Base-by-base conservation (phyloP, 2,888 invertebrate genomes). In the Acronicta psi region DNA sequence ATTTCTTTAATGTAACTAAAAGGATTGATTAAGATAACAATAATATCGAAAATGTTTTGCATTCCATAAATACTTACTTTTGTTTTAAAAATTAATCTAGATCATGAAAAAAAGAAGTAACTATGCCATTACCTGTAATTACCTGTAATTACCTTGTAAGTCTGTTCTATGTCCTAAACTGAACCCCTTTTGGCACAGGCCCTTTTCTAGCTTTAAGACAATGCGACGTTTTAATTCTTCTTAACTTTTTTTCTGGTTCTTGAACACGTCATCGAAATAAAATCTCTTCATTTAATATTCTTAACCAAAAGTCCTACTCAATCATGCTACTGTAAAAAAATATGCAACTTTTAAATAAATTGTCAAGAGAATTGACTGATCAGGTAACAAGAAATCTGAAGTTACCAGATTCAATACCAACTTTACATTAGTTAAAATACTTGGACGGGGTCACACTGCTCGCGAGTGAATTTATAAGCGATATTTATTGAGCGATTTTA, bases 341-440 rank as follows among this genome's bases (percentile, higher is more conserved):
- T 34, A 51, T 44, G 25, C 11, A 13, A 11, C 11, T 51, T 63
- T 51, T 38, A 59, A 54, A 59, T 52, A 59, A 71, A 54, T 44
- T 57, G 56, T 56, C 58, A 71, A 17, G 37, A 45, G 18, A 13
- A 55, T 41, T 60, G 59, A 51, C 52, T 59, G 63, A 54, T 58
- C 51, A 43, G 56, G 59, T 58, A 59, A 53, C 62, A 47, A 63
- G 65, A 58, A 69, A 73, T 42, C 42, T 43, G 57, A 74, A 54
- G 46, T 59, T 53, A 46, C 55, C 51, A 43, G 18, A 34, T 56
- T 45, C 36, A 54, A 54, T 57, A 40, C 55, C 49, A 59, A 43
- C 10, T 54, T 29, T 34, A 38, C 43, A 56, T 58, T 57, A 59
- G 55, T 59, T 45, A 60, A 58, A 65, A 70, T 56, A 38, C 5